These are phyloP conservation scores for Pteria penguin DNA, from an alignment of 2,888 invertebrate species.

Conservation along the genomic window DNA sequence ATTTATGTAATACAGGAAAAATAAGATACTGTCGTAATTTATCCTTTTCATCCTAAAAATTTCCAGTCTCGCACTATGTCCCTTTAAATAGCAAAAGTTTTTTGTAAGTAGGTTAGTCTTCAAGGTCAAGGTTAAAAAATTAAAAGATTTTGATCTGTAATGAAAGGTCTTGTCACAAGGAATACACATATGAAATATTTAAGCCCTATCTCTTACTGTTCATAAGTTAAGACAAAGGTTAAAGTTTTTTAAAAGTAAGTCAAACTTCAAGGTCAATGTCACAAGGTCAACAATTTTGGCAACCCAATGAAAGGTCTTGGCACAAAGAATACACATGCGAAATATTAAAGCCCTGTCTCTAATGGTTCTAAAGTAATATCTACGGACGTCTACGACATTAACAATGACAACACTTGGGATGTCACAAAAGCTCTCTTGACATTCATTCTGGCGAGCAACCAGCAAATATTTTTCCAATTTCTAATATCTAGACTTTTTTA, in stretches of 20 bases:
- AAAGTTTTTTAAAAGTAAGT: not conserved
- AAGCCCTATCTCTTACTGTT: not conserved
- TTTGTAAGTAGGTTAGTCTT: not conserved
- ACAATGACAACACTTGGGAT: too few relatives aligned
- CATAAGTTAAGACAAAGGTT: not conserved
- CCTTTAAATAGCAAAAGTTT: not conserved
- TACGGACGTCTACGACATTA: too few relatives aligned
- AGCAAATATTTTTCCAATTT: too few relatives aligned
- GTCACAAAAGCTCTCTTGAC: too few relatives aligned
- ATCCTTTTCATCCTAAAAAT: too few relatives aligned
- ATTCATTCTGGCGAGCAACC: too few relatives aligned
- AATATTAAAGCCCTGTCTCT: too few relatives aligned
- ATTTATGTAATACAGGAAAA: too few relatives aligned
- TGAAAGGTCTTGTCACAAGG: not conserved
- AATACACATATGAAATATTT: not conserved
- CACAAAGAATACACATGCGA: not conserved
- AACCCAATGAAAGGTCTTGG: not conserved
- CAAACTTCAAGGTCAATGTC: not conserved
- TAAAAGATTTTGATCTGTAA: not conserved
- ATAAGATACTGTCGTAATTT: too few relatives aligned
- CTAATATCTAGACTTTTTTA: too few relatives aligned
- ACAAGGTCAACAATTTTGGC: not conserved
- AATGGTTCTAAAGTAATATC: too few relatives aligned
- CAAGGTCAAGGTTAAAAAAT: not conserved
- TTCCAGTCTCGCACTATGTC: too few relatives aligned